Evolutionary conservation across 2,888 invertebrate species (phyloP).

Genomic region (Cryptus viduatorius): DNA sequence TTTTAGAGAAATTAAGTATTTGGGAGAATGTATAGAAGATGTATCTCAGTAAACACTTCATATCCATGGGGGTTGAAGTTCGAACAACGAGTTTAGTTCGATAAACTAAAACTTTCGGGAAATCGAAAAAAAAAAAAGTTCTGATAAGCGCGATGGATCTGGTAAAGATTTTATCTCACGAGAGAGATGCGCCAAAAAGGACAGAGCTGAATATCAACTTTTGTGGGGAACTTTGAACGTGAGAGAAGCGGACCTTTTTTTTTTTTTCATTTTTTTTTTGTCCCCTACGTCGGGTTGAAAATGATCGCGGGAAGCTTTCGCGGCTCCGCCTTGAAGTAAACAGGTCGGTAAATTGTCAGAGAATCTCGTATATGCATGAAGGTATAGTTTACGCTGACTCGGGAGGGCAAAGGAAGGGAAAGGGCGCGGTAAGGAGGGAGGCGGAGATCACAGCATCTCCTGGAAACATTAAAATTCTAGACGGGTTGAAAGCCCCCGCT

Average conservation of each 20-base stretch:
- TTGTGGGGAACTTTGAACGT: not conserved
- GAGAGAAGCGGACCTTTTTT: not conserved
- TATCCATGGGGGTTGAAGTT: not conserved
- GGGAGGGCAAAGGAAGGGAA: not conserved
- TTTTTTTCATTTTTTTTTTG: constrained; percentile 20
- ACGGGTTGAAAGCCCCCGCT: constrained; percentile 38
- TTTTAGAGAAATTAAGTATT: no score
- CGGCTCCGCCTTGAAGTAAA: constrained; percentile 34
- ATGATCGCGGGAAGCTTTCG: constrained; percentile 28
- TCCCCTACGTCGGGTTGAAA: not conserved
- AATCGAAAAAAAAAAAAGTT: not conserved
- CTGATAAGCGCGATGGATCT: no score
- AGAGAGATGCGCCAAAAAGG: not conserved
- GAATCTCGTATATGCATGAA: constrained; percentile 23
- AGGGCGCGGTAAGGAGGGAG: not conserved
- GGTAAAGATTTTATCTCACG: not conserved
- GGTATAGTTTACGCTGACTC: constrained; percentile 3
- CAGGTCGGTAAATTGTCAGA: constrained; percentile 50
- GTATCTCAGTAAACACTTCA: no score
- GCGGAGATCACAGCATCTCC: constrained; percentile 37
- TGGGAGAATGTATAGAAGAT: no score
- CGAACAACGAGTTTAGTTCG: not conserved
- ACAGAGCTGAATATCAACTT: not conserved
- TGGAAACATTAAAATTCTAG: constrained; percentile 64
- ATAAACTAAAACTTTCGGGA: not conserved